A percentile compares a stretch with the other conserved stretches of the same genome.
phyloP scores from a whole-genome alignment of 2,888 invertebrate species.

The Melieria omissa region DNA sequence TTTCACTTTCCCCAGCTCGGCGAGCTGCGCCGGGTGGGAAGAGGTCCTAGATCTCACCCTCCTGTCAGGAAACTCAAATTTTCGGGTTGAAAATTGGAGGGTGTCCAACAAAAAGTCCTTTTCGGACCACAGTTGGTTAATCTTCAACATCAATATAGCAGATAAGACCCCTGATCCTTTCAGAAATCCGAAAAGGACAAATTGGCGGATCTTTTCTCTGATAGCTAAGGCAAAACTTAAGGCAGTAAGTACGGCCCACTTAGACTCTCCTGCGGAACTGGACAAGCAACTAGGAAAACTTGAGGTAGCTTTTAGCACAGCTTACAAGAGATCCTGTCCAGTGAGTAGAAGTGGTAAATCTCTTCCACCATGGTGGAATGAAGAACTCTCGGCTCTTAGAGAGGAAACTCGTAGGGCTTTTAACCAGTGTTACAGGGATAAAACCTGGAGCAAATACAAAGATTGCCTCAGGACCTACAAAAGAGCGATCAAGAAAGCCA shows the following conservation, averaged over 20 bases:
- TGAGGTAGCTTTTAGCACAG: background rate
- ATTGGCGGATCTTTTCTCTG: background rate
- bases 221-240: background rate
- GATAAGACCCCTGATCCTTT: background rate
- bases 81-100: too few species aligned
- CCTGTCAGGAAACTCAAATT: too few species aligned
- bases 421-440: too few species aligned
- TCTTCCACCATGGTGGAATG: too few species aligned
- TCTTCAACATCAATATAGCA: background rate
- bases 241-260: background rate
- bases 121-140: background rate
- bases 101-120: background rate
- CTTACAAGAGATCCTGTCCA: constrained; percentile 1
- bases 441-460: too few species aligned
- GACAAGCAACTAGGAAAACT: background rate
- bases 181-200: background rate
- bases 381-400: too few species aligned
- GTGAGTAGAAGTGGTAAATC: background rate
- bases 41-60: too few species aligned
- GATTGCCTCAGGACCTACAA: too few species aligned
- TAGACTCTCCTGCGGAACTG: background rate
- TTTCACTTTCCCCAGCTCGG: too few species aligned
- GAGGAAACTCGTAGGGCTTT: too few species aligned
- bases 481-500: too few species aligned
- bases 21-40: too few species aligned